A percentile compares a stretch with the other conserved stretches of the same genome.
These are phyloP conservation scores for Yponomeuta evonymella DNA, from an alignment of 2,888 invertebrate genomes.

Conservation along the genomic window DNA sequence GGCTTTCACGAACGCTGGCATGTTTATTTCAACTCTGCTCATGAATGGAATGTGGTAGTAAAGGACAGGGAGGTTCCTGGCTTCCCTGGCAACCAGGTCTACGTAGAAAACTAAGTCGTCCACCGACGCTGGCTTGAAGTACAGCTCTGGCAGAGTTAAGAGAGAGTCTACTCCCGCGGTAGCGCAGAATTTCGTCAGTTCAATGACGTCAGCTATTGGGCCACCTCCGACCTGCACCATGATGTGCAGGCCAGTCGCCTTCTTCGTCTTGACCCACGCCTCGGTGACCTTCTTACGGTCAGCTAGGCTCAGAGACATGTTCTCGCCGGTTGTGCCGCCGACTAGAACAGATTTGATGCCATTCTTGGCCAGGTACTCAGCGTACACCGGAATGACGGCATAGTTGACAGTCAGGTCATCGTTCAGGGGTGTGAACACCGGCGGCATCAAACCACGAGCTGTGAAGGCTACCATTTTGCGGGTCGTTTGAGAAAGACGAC, in stretches of 20 bases:
- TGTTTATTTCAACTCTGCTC: constrained; percentile 82
- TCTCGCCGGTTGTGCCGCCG: constrained; percentile 90
- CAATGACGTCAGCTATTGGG: constrained; percentile 81
- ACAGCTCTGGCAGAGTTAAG: constrained; percentile 84
- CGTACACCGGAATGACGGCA: constrained; percentile 77
- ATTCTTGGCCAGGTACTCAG: constrained; percentile 75
- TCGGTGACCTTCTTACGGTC: constrained; percentile 84
- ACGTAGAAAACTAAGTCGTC: constrained; percentile 81
- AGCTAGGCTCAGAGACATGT: constrained; percentile 79
- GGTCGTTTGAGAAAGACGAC: too few species aligned
- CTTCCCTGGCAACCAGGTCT: constrained; percentile 79
- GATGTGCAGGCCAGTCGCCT: constrained; percentile 76
- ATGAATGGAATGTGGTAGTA: constrained; percentile 89
- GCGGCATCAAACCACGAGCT: constrained; percentile 80
- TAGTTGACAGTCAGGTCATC: constrained; percentile 74
- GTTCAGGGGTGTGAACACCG: constrained; percentile 82
- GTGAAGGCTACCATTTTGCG: constrained; percentile 54
- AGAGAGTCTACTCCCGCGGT: constrained; percentile 79
- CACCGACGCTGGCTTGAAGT: constrained; percentile 80
- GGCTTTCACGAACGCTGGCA: constrained; percentile 80
- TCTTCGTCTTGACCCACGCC: constrained; percentile 80
- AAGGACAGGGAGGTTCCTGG: constrained; percentile 84
- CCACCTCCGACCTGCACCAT: constrained; percentile 88
- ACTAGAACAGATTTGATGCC: constrained; percentile 83
- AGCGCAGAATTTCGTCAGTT: constrained; percentile 82